Evolutionary conservation across 2,113 vertebrate species (phyloP), one percentile per base, ranked within the genome.

Genomic region (Morphnarchus princeps): DNA sequence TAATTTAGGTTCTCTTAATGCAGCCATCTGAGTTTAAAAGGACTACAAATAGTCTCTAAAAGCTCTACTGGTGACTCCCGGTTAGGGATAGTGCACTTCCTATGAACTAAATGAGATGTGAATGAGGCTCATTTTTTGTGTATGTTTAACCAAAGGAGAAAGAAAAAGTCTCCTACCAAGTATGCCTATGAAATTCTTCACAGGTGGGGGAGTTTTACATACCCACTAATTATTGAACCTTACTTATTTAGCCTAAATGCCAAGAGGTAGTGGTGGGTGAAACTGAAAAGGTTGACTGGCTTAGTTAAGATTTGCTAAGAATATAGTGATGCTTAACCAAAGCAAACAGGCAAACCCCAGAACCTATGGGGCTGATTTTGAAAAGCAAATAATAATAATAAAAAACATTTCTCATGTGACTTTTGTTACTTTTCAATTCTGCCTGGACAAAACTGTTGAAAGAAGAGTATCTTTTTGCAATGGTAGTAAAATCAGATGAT

Each of bases 71-170:
- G 6, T 70, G 49, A 82, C 17, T 72, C 31, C 20, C 0, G 0
- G 15, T 67, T 38, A 0, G 0, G 17, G 20, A 89, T 52, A 1
- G 0, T 43, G 16, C 24, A 43, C 43, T 81, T 82, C 16, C 36
- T 71, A 3, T 49, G 54, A 72, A 45, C 7, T 89, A 87, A 95
- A 82, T 79, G 57, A 95, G 31, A 66, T n/a, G 57, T 57, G 80
- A 95, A 92, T 32, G n/a, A 69, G 26, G 28, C 4, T 74, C 43
- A 59, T 34, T 71, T 6, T 82, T 43, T 69, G 62, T 73, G 9
- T 62, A 72, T 72, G 28, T 76, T 96, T 96, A 93, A 95, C 78
- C 55, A 91, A 72, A 95, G 25, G 34, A 10, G 19, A 58, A 85
- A 66, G 13, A 69, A 79, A 76, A 86, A 24, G 5, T 78, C 59